Conservation (phyloP, 2,113 vertebrate genomes). For the Manacus vitellinus region DNA sequence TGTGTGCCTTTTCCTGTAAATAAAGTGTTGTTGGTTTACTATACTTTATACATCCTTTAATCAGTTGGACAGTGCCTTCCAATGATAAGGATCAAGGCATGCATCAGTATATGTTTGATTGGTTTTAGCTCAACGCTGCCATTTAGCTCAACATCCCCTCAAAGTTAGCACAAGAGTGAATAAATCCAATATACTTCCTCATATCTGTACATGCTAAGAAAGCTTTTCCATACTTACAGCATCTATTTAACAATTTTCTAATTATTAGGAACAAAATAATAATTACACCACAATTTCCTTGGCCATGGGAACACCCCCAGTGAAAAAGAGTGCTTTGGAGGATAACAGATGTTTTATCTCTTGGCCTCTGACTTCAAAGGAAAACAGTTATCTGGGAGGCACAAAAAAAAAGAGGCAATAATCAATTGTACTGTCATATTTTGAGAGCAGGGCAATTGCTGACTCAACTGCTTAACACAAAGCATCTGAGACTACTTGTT, state of each 20-base stretch:
- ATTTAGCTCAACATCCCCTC: background rate
- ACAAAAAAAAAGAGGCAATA: background rate
- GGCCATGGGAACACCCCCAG: background rate
- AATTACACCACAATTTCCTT: background rate
- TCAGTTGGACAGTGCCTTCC: background rate
- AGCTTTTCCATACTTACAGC: background rate
- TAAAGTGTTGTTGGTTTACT: background rate
- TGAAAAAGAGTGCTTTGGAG: conserved; percentile 18
- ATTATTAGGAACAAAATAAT: conserved; percentile 24
- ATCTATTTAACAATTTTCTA: conserved; percentile 14
- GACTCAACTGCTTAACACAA: conserved; percentile 12
- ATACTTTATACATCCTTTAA: background rate
- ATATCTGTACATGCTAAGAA: background rate
- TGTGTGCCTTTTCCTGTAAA: background rate
- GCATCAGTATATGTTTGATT: background rate
- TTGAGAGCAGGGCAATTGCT: conserved; percentile 14
- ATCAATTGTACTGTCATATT: conserved; percentile 56
- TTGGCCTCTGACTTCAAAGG: conserved; percentile 52
- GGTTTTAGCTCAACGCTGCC: background rate
- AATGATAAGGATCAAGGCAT: background rate
- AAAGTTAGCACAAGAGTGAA: background rate
- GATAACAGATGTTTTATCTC: conserved; percentile 48
- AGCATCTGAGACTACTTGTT: background rate
- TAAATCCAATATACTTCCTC: background rate
- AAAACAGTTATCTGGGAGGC: conserved; percentile 36